Percentiles rank a stretch among this genome's conserved stretches.
Evolutionary conservation across 2,888 invertebrate genomes (phyloP).

Genomic region (Habroteleia sp.): DNA sequence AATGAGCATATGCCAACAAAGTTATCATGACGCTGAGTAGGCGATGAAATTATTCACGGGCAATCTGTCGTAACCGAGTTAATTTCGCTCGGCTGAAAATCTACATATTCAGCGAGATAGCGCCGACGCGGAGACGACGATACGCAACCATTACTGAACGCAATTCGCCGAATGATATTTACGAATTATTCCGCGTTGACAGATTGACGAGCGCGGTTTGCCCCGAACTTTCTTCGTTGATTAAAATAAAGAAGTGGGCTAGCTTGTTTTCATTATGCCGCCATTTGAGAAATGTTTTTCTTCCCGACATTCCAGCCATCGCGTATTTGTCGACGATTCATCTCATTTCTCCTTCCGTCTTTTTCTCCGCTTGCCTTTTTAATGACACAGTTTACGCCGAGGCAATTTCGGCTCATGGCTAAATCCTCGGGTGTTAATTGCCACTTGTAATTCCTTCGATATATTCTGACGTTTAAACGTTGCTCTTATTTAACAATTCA

Average conservation of each 20-base stretch:
- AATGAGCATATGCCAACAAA: slow-evolving; percentile 77
- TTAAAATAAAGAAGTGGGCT: slow-evolving; percentile 40
- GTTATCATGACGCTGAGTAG: slow-evolving; percentile 76
- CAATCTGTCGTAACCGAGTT: slow-evolving; percentile 79
- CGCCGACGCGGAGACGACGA: slow-evolving; percentile 52
- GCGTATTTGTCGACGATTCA: slow-evolving; percentile 22
- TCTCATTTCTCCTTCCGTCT: no score
- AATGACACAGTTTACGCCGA: no score
- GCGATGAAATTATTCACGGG: slow-evolving; percentile 78
- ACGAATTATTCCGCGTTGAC: slow-evolving; percentile 32
- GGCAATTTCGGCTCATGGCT: no score
- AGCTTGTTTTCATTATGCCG: slow-evolving; percentile 29
- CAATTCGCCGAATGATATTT: slow-evolving; percentile 27
- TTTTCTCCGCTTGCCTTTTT: no score
- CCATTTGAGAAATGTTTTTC: slow-evolving; percentile 23
- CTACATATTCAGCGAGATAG: slow-evolving; percentile 67
- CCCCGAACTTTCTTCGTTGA: slow-evolving; percentile 27
- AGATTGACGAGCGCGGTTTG: slow-evolving; percentile 24
- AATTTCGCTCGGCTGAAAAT: slow-evolving; percentile 71
- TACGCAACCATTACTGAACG: slow-evolving; percentile 62
- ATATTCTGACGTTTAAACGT: no score
- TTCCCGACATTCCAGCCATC: neutral
- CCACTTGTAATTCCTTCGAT: no score
- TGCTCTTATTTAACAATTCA: no score
- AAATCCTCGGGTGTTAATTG: no score